These are phyloP conservation scores for Drosophila bocki DNA, from an alignment of 1,140 invertebrate species.

Conservation along the genomic window DNA sequence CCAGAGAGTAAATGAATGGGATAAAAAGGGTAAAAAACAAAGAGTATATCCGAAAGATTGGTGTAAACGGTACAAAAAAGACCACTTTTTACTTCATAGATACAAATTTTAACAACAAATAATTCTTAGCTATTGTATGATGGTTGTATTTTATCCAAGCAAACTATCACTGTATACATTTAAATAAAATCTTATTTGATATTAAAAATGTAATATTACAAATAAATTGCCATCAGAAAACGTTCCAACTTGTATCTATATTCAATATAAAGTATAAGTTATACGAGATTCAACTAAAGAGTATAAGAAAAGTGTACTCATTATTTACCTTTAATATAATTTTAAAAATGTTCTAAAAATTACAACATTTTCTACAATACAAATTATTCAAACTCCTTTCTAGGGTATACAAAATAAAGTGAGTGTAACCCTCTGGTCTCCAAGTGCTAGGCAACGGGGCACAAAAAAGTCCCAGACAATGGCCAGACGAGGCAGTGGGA, in stretches of 20 bases:
- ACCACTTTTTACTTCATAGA: neutral
- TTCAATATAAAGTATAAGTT: neutral
- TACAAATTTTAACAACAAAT: too few species aligned
- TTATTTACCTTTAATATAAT: neutral
- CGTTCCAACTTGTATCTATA: neutral
- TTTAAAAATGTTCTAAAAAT: neutral
- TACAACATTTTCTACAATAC: too few species aligned
- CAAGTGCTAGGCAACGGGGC: slow-evolving; percentile 49
- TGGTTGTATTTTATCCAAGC: too few species aligned
- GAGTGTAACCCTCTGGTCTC: slow-evolving; percentile 38
- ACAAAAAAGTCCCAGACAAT: slow-evolving; percentile 74
- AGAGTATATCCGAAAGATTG: neutral
- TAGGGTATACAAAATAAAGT: slow-evolving; percentile 32
- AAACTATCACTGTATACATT: too few species aligned
- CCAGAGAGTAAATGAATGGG: slow-evolving; percentile 14
- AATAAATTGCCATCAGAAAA: too few species aligned
- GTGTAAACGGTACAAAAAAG: neutral
- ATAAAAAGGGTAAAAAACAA: neutral
- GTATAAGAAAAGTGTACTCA: neutral
- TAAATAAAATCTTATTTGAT: too few species aligned
- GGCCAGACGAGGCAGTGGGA: slow-evolving; percentile 54
- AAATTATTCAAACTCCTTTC: neutral
- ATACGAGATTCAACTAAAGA: neutral
- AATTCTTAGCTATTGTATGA: too few species aligned
- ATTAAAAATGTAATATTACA: too few species aligned